phyloP scores from a whole-genome alignment of 2,888 invertebrate genomes.

The Drosophila recens region DNA sequence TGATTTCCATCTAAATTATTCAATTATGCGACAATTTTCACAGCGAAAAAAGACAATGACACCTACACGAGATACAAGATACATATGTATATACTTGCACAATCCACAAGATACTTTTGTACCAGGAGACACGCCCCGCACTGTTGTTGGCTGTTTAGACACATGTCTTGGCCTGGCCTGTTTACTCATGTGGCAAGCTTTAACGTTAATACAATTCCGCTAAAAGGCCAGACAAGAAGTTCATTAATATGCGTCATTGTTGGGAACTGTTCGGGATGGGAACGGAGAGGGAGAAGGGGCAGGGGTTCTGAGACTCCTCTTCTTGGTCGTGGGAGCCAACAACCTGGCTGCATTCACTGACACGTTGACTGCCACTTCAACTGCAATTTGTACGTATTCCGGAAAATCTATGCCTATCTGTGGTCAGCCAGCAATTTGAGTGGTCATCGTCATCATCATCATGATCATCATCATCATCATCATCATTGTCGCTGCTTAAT shows the following conservation, averaged over 20 bases:
- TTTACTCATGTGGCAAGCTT: conserved; percentile 52
- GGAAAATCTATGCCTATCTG: conserved; percentile 25
- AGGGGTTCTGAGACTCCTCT: neutral
- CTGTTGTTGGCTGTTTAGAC: conserved; percentile 23
- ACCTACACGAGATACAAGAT: conserved; percentile 36
- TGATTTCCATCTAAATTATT: conserved; percentile 49
- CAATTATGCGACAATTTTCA: conserved; percentile 38
- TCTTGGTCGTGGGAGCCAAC: conserved; percentile 52
- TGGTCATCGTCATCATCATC: conserved; percentile 30
- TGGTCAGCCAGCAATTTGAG: conserved; percentile 24
- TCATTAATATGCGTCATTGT: conserved; percentile 70
- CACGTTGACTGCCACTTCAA: conserved; percentile 30
- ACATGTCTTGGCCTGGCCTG: conserved; percentile 18
- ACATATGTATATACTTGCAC: conserved; percentile 1
- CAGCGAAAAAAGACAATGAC: conserved; percentile 26
- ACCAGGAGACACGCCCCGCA: conserved; percentile 5
- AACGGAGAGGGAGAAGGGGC: too few relatives aligned
- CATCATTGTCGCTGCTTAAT: conserved; percentile 42
- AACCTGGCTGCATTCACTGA: conserved; percentile 31
- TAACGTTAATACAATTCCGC: conserved; percentile 33
- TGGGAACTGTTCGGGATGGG: conserved; percentile 2
- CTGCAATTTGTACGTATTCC: conserved; percentile 35
- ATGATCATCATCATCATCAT: conserved; percentile 8
- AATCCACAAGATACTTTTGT: conserved; percentile 6
- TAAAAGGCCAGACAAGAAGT: conserved; percentile 40